Evolutionary conservation across 2,888 invertebrate species (phyloP), one percentile per base, ranked within the genome.

Genomic region (Xestia ashworthii): DNA sequence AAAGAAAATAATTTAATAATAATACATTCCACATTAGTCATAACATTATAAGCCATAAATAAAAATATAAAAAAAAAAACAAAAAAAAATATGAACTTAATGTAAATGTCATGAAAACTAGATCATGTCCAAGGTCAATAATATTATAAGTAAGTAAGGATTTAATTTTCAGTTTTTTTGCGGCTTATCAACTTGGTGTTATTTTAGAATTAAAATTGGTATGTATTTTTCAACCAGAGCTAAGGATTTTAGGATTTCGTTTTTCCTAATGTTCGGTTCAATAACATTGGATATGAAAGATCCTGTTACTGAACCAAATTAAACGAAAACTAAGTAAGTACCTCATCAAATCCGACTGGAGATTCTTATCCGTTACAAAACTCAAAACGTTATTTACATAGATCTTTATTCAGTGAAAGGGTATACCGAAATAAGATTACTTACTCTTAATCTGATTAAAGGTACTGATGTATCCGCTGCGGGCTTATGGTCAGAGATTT

Each of bases 341-440:
- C 12, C 38, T 64, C 41, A 41, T 64, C 12, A 41, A 60, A 75
- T 44, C 12, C 5, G 22, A 12, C 2, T 0, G 3, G 22, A 62
- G n/a, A 25, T 53, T 44, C 53, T 16, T 32, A 44, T 41, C 16
- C 11, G 12, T 3, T 22, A 16, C n/a, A 19, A 44, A 72, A 4
- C 60, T 32, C 9, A n/a, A 19, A 53, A 64, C 6, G 19, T 73
- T 76, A 74, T 76, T 46, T 46, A 22, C 64, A 53, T 25, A 38
- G n/a, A 73, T 53, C 2, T 64, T 64, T 46, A 53, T 64, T 69
- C 9, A 48, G 25, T 64, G n/a, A 67, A 76, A 50, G 32, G 25
- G 4, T 41, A 41, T 5, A 9, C 22, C 6, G 6, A 44, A 66
- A 44, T 60, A 14, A 60, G 16, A 76, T 75, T 50, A 19, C 9